Evolutionary conservation across 1,140 invertebrate genomes (phyloP).

Genomic region (Chrysomallon squamiferum): DNA sequence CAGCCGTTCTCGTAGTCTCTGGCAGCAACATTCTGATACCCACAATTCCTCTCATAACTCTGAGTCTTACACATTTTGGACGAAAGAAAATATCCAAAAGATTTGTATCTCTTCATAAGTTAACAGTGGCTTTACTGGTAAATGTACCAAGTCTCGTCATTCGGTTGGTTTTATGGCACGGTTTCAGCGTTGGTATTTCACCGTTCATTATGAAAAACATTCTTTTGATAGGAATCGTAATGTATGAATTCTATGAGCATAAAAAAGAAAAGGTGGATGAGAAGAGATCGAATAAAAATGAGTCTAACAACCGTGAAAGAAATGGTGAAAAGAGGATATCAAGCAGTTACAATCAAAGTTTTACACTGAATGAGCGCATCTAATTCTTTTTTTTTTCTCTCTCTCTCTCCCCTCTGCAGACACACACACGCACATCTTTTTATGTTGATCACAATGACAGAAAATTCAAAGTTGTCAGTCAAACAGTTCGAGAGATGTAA

Average conservation of each 20-base stretch:
- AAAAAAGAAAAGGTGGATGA: slow-evolving; percentile 11
- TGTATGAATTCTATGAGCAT: slow-evolving; percentile 42
- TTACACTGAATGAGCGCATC: no score
- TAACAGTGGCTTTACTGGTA: slow-evolving; percentile 64
- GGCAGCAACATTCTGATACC: slow-evolving; percentile 70
- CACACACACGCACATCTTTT: no score
- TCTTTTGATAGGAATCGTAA: slow-evolving; percentile 58
- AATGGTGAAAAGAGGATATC: no score
- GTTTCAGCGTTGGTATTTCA: slow-evolving; percentile 63
- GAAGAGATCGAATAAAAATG: no score
- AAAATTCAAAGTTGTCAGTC: no score
- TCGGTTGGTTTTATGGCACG: slow-evolving; percentile 67
- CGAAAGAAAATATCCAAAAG: slow-evolving; percentile 24
- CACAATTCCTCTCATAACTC: slow-evolving; percentile 67
- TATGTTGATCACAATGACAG: no score
- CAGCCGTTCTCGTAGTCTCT: slow-evolving; percentile 65
- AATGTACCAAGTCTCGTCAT: slow-evolving; percentile 70
- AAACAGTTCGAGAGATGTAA: no score
- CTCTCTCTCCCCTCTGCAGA: no score
- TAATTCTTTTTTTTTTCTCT: no score
- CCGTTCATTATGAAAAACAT: slow-evolving; percentile 72
- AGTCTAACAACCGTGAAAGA: no score
- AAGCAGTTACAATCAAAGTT: no score
- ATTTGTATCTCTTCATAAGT: slow-evolving; percentile 61
- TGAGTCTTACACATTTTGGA: slow-evolving; percentile 64